A percentile compares a stretch with the other conserved stretches of the same genome.
Conservation (phyloP, 2,888 invertebrate genomes). For the Drosophila borborema region DNA sequence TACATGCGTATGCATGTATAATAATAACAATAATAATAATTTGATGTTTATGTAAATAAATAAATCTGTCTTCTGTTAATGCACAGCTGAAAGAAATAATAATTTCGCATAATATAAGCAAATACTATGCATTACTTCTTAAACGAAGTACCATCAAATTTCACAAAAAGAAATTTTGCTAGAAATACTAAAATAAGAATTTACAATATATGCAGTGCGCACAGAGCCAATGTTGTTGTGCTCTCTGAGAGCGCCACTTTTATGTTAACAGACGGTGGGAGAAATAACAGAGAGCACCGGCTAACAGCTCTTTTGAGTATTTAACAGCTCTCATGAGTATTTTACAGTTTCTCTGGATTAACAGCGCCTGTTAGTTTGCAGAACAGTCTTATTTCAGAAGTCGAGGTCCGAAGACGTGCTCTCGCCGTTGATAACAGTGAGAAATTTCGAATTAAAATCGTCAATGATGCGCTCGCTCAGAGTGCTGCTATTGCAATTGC, state of each 20-base stretch:
- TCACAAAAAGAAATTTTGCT: neutral
- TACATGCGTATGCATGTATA: neutral
- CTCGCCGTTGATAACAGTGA: conserved; percentile 9
- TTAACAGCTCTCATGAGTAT: conserved; percentile 43
- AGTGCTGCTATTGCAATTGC: conserved; percentile 27
- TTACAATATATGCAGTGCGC: conserved; percentile 12
- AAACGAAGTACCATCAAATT: neutral
- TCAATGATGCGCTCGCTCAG: conserved; percentile 23
- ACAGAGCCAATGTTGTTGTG: neutral
- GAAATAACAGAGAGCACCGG: conserved; percentile 3
- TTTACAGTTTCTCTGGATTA: conserved; percentile 13
- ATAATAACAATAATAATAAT: conserved; percentile 6
- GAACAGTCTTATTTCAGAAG: conserved; percentile 46
- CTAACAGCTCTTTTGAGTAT: conserved; percentile 44
- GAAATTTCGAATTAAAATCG: conserved; percentile 33
- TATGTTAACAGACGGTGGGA: conserved; percentile 24
- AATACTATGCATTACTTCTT: neutral
- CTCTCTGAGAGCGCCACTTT: conserved; percentile 23
- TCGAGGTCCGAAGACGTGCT: conserved; percentile 30
- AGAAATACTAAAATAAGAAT: conserved; percentile 4
- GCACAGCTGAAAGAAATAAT: neutral
- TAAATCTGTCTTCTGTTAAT: neutral
- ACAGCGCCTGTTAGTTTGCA: conserved; percentile 37
- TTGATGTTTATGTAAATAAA: conserved; percentile 2
- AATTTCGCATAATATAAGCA: conserved; percentile 9